Percentiles rank a stretch among this genome's conserved stretches.
Evolutionary conservation across 2,888 invertebrate genomes (phyloP).

Genomic region (Punctoribates punctum): DNA sequence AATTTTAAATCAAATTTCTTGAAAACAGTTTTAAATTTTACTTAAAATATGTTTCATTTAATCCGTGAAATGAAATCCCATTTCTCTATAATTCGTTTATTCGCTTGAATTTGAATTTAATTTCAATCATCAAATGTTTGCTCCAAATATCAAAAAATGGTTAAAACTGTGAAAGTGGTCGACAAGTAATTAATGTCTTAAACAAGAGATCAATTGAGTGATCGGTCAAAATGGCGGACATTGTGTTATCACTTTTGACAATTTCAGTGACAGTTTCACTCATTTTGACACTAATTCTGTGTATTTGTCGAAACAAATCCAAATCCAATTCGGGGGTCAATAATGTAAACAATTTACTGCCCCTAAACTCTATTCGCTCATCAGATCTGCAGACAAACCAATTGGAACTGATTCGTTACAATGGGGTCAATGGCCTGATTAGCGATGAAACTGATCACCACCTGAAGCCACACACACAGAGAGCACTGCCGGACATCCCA

Average conservation of each 20-base stretch:
- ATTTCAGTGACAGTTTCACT: neutral
- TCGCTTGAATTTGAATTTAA: neutral
- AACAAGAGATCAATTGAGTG: neutral
- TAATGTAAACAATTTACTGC: constrained; percentile 5
- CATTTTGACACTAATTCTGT: neutral
- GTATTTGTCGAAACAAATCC: constrained; percentile 23
- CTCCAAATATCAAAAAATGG: neutral
- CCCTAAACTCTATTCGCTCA: neutral
- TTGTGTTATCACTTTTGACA: neutral
- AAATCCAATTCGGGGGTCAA: neutral
- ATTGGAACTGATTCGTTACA: constrained; percentile 12
- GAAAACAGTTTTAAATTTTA: too few relatives aligned
- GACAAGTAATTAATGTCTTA: neutral
- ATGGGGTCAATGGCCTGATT: neutral
- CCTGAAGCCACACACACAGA: constrained; percentile 10
- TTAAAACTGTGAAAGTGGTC: neutral
- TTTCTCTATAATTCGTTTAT: too few relatives aligned
- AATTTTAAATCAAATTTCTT: neutral
- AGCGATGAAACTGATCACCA: neutral
- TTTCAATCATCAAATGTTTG: neutral
- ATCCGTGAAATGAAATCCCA: too few relatives aligned
- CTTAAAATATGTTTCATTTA: too few relatives aligned
- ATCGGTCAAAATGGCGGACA: neutral
- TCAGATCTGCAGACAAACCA: constrained; percentile 10
- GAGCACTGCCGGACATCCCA: constrained; percentile 41